Conservation (phyloP, 2,888 invertebrate genomes). For the Ceratothoa steindachneri region DNA sequence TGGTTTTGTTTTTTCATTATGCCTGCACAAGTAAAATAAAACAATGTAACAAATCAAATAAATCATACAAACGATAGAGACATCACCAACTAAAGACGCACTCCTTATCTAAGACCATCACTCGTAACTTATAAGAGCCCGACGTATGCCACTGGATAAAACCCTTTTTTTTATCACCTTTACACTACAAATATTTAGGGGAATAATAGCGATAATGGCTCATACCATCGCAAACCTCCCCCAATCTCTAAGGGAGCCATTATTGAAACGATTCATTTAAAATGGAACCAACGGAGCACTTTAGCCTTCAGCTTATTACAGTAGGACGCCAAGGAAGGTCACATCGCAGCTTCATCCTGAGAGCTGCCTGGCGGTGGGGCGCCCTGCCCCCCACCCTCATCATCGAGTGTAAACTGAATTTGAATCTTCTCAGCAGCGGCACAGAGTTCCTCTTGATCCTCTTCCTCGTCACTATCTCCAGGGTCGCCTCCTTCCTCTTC, state of each 20-base stretch:
- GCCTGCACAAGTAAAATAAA: neutral
- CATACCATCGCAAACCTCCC: neutral
- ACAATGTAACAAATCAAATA: too few species aligned
- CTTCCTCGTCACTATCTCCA: constrained; percentile 19
- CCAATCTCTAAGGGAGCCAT: neutral
- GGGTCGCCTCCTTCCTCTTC: constrained; percentile 46
- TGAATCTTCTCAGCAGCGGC: constrained; percentile 45
- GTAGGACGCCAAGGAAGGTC: constrained; percentile 41
- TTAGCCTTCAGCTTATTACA: constrained; percentile 42
- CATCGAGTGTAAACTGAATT: constrained; percentile 44
- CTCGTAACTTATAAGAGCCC: too few species aligned
- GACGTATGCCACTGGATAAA: too few species aligned
- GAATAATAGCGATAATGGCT: neutral
- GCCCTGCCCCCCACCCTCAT: constrained; percentile 34
- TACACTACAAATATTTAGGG: neutral
- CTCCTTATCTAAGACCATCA: too few species aligned
- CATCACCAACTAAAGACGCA: too few species aligned
- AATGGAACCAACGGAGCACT: constrained; percentile 45
- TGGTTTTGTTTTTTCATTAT: neutral
- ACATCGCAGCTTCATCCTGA: constrained; percentile 41
- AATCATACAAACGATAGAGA: too few species aligned
- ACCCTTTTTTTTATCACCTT: too few species aligned
- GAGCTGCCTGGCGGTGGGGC: constrained; percentile 33
- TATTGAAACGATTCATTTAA: constrained; percentile 23
- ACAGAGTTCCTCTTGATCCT: constrained; percentile 38